Base-by-base conservation (phyloP, 2,113 vertebrate genomes). In the Alectura lathami region DNA sequence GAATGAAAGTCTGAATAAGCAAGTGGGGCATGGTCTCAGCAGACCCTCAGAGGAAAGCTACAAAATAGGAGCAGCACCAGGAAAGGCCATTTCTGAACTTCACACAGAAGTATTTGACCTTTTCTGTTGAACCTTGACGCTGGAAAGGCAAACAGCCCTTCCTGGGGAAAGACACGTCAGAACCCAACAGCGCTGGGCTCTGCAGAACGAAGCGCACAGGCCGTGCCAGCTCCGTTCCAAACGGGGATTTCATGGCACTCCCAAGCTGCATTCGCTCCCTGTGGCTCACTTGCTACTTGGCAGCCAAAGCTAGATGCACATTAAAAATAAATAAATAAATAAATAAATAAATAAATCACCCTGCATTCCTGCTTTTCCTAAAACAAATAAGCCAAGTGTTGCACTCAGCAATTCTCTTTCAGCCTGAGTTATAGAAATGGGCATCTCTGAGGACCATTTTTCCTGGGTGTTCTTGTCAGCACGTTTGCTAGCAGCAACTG, bases 381-480 rank as follows among this genome's bases (percentile, higher is more conserved):
- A 54, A 79, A 62, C 38, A 70, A 57, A 66, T 26, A 80, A 67
- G 42, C 29, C 17, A 74, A 94, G 21, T 24, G 47, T 48, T 57
- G 56, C n/a, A 13, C 34, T 83, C 92, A 78, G 74, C 80, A 78
- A 13, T 27, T 45, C 68, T 2, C 2, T 34, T 88, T 51, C 76
- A 85, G 77, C 48, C 53, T 72, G 77, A 94, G 48, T 82, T 70
- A 77, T 2, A 78, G 86, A 79, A 92, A 91, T 3, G 51, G 54
- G 78, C 59, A 50, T 60, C 54, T 90, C 73, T 53, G 74, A 91
- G 72, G 81, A 86, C 3, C 7, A 50, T 83, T 96, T 93, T 85
- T 88, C 70, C 40, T 0, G 4, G 56, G 48, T 93, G 53, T 69
- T 91, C 86, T 51, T 85, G 91, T 75, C 86, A 82, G 40, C 68